Conservation (phyloP, 2,888 invertebrate genomes). For the Temnothorax ravouxi region DNA sequence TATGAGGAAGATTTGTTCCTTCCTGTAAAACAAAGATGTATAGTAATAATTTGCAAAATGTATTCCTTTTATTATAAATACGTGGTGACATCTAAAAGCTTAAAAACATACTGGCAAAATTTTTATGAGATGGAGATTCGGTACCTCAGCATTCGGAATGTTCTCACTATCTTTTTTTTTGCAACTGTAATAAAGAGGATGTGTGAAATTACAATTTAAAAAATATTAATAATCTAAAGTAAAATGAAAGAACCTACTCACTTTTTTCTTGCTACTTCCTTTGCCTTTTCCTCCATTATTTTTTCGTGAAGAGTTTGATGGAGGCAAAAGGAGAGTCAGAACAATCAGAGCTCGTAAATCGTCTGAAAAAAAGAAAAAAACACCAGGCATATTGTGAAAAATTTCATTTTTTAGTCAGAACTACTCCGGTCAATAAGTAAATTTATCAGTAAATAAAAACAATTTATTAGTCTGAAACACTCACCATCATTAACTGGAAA, state of each 20-base stretch:
- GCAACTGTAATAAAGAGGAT: neutral
- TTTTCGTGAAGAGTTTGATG: neutral
- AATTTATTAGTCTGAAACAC: neutral
- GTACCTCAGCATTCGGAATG: neutral
- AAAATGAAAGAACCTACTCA: neutral
- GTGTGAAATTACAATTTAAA: neutral
- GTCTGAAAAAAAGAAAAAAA: neutral
- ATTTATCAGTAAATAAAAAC: too few species aligned
- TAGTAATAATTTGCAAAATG: neutral
- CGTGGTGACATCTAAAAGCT: neutral
- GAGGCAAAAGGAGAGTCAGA: neutral
- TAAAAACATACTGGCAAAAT: neutral
- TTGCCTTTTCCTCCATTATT: neutral
- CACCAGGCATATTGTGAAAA: neutral
- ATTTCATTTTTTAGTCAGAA: neutral
- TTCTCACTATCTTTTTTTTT: neutral
- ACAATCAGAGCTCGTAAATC: neutral
- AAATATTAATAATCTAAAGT: neutral
- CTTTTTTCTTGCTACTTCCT: neutral
- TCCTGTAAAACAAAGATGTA: neutral
- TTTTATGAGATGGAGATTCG: neutral
- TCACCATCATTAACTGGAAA: neutral
- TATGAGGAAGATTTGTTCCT: neutral
- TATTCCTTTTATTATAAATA: neutral
- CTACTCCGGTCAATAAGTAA: neutral